Percentiles rank a stretch among this genome's conserved stretches.
These are phyloP conservation scores for Leptopilina syphax DNA, from an alignment of 2,888 invertebrate species.

Conservation along the genomic window DNA sequence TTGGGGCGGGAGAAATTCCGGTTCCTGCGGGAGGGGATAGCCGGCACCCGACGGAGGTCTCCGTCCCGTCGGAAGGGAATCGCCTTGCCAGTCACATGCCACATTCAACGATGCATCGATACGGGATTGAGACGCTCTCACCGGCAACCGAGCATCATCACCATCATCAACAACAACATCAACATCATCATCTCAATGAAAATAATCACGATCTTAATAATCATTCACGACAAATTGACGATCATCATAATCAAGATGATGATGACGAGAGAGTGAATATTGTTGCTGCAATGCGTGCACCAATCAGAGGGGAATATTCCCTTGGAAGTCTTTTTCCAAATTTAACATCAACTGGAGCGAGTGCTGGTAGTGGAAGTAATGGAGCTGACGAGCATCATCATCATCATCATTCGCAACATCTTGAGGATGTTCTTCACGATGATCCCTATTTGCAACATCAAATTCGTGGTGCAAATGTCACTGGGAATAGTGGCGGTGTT, in stretches of 20 bases:
- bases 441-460: conserved; percentile 71
- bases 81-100: conserved; percentile 73
- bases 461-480: conserved; percentile 50
- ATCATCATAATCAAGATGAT: conserved; percentile 57
- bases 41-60: conserved; percentile 64
- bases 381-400: conserved; percentile 56
- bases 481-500: conserved; percentile 53
- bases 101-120: conserved; percentile 74
- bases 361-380: conserved; percentile 48
- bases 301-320: conserved; percentile 61
- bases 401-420: conserved; percentile 62
- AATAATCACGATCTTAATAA: conserved; percentile 53
- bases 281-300: conserved; percentile 66
- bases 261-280: conserved; percentile 63
- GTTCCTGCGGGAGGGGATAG: conserved; percentile 73
- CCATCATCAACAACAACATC: conserved; percentile 51
- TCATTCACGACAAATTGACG: conserved; percentile 46
- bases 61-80: conserved; percentile 69
- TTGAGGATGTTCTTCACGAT: conserved; percentile 68
- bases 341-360: conserved; percentile 39
- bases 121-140: conserved; percentile 71
- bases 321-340: conserved; percentile 65
- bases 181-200: conserved; percentile 54
- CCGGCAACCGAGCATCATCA: conserved; percentile 65
- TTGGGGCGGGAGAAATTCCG: conserved; percentile 70